Base-by-base conservation (phyloP, 2,888 invertebrate genomes). In the Drosophila mercatorum region DNA sequence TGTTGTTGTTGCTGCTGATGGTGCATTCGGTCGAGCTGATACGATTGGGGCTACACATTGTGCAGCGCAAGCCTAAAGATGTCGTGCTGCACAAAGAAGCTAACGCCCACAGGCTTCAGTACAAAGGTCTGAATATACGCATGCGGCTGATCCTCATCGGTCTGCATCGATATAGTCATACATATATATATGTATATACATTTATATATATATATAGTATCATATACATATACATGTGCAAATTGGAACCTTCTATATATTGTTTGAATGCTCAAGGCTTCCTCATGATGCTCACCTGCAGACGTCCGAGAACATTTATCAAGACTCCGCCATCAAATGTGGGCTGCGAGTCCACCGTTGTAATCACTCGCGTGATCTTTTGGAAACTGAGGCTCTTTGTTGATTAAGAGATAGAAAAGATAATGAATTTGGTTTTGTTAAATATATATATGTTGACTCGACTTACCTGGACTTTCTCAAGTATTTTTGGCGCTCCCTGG, bases 261-360 rank as follows among this genome's bases (percentile, higher is more conserved):
- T n/a, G 26, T 34, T n/a, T 43, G 26, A 36, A n/a, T 44, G 56
- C 17, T 56, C 43, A 31, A 34, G 12, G 22, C 55, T 12, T 34
- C 34, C 31, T 22, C 12, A 36, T 55, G 26, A 31, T 53, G 92
- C 94, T 93, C 94, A 98, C 98, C 96, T 99, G 97, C 91, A 99
- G 94, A 94, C 98, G 96, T 89, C 99, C 99, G 85, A 99, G 95
- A 60, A 99, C 99, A 94, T 97, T 97, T 85, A 99, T 98, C 93
- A 99, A 93, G 82, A 99, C 97, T 76, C 98, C 98, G 71, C 98
- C 99, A 94, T 98, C 99, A 91, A 97, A 97, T 95, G 97, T 98
- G n/a, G 99, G 99, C 93, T 99, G 99, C 57, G 98, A 97, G 93
- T 99, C 99, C 74, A 98, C 96, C 34, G 97, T 96, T 69, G 99